Conservation (phyloP, 2,797 vertebrate genomes). For the Megaceryle alcyon region DNA sequence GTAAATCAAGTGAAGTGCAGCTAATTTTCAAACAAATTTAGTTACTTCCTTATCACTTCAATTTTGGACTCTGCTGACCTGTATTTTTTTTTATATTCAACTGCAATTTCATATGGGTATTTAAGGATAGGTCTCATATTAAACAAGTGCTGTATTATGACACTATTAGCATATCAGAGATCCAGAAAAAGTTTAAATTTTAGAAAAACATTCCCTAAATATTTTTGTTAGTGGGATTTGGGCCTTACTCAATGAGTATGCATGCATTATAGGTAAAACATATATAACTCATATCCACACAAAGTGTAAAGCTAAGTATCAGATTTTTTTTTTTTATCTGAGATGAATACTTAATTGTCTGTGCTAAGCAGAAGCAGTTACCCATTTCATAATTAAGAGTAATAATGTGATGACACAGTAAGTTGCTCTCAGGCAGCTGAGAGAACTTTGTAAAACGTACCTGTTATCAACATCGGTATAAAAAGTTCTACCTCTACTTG, state of each 20-base stretch:
- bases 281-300: not conserved
- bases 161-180: not conserved
- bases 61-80: not conserved
- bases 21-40: not conserved
- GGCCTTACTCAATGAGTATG: not conserved
- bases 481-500: not conserved
- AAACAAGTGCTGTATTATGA: not conserved
- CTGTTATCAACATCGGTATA: not conserved
- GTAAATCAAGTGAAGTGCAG: not conserved
- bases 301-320: not conserved
- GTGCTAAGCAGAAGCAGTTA: not conserved
- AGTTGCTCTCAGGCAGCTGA: not conserved
- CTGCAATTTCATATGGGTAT: not conserved
- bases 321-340: not conserved
- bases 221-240: not conserved
- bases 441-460: not conserved
- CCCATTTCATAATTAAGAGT: not conserved
- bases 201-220: not conserved
- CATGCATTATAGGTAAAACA: not conserved
- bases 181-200: not conserved
- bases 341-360: not conserved
- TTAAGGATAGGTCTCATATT: not conserved
- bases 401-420: not conserved
- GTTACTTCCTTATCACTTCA: not conserved
- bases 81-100: not conserved